Conservation (phyloP, 2,113 vertebrate species). For the Halcyon malimbica region DNA sequence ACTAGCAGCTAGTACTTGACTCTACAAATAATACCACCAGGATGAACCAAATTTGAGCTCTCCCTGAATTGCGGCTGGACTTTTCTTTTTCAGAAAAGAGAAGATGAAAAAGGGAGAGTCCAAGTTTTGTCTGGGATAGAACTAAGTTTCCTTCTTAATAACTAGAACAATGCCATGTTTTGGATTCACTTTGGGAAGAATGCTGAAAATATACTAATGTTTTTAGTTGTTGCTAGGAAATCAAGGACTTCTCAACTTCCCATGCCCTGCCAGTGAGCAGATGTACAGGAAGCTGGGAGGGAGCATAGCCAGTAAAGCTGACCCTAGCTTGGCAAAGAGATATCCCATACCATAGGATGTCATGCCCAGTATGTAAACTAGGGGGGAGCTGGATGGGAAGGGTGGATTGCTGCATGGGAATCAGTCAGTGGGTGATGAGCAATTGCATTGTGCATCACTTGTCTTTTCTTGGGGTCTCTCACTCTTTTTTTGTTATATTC, state of each 20-base stretch:
- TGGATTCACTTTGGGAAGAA: not conserved
- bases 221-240: not conserved
- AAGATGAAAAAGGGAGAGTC: not conserved
- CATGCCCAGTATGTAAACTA: not conserved
- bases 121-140: not conserved
- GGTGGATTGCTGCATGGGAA: not conserved
- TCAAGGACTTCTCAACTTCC: not conserved
- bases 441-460: not conserved
- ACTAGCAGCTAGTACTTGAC: not conserved
- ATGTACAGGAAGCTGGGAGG: not conserved
- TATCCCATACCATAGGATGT: not conserved
- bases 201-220: not conserved
- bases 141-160: not conserved
- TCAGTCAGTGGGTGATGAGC: not conserved
- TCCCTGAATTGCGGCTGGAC: too few species aligned
- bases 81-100: not conserved
- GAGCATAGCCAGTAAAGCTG: not conserved
- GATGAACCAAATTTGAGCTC: too few species aligned
- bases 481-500: not conserved
- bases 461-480: not conserved
- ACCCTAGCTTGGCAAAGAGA: not conserved
- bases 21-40: too few species aligned
- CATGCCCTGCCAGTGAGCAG: not conserved
- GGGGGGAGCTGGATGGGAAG: not conserved
- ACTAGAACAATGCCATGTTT: not conserved